Conservation (phyloP, 2,113 vertebrate species). For the Lonchura striata region DNA sequence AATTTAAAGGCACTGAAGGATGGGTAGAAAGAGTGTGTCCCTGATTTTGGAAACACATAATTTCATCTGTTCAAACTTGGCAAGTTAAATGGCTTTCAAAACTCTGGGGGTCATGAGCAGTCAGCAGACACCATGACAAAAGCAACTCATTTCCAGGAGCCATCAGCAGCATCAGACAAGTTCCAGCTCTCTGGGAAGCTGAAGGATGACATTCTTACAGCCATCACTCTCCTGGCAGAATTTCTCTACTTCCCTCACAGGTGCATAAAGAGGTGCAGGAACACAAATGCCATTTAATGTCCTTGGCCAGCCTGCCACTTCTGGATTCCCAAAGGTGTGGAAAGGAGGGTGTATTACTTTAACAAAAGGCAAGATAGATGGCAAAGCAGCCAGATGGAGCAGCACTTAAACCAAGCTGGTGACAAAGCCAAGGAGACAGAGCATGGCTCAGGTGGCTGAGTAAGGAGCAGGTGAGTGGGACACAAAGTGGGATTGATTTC, state of each 20-base stretch:
- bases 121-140: neutral
- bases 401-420: neutral
- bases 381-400: neutral
- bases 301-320: neutral
- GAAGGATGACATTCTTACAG: neutral
- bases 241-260: neutral
- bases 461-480: neutral
- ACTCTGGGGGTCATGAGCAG: neutral
- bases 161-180: neutral
- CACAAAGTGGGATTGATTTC: neutral
- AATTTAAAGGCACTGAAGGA: neutral
- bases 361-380: neutral
- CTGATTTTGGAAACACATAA: neutral
- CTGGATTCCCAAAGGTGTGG: fast-evolving
- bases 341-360: neutral
- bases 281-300: neutral
- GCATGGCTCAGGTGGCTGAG: neutral
- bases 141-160: neutral
- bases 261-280: neutral
- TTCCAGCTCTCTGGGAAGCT: neutral
- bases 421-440: neutral
- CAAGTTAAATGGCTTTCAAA: neutral
- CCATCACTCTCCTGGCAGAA: neutral
- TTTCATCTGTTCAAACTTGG: neutral
- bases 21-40: neutral